Conservation (phyloP, 2,797 vertebrate genomes). For the Arrhamphus sclerolepis region DNA sequence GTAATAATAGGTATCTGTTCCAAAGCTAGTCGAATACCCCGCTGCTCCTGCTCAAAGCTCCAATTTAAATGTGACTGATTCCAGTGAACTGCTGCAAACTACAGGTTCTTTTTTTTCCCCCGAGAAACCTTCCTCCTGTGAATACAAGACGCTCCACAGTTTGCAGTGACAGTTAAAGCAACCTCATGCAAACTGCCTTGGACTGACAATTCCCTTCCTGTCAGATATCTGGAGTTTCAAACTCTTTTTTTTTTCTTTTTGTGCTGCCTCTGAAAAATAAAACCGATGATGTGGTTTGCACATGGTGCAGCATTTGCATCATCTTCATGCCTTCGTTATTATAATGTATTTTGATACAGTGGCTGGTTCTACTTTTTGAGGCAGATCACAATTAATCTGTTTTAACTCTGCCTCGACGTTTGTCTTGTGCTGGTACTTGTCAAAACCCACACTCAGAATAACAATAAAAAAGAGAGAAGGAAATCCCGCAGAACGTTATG, state of each 20-base stretch:
- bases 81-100: constrained; percentile 4
- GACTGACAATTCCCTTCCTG: constrained; percentile 34
- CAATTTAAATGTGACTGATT: constrained; percentile 29
- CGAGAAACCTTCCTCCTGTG: constrained; percentile 20
- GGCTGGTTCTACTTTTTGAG: no score
- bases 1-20: constrained; percentile 33
- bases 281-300: constrained; percentile 14
- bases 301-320: background rate
- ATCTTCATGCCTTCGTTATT: no score
- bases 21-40: constrained; percentile 24
- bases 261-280: background rate
- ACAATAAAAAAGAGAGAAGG: constrained; percentile 3
- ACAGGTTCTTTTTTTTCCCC: background rate
- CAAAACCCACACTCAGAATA: constrained; percentile 7
- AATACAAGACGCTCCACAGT: constrained; percentile 32
- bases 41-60: constrained; percentile 25
- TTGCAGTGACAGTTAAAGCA: constrained; percentile 28
- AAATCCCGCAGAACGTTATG: constrained; percentile 9
- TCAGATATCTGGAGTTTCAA: constrained; percentile 33
- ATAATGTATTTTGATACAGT: no score
- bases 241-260: constrained; percentile 9
- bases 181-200: constrained; percentile 29
- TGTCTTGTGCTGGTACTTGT: background rate
- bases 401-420: background rate
- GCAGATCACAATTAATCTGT: background rate